Evolutionary conservation across 2,113 vertebrate species (phyloP).

Genomic region (Morone chrysops): DNA sequence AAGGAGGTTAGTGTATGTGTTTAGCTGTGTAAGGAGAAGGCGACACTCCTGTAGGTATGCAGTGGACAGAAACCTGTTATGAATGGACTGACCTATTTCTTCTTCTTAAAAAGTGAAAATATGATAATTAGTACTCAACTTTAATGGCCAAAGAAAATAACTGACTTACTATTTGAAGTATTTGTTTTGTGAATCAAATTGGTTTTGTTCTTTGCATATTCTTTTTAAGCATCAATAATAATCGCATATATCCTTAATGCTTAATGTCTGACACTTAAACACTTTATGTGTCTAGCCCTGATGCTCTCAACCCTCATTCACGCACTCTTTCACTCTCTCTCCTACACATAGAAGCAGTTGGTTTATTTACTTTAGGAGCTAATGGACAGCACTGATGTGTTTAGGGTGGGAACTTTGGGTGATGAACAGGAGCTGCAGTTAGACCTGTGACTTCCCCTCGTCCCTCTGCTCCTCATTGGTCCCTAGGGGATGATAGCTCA

Average conservation of each 20-base stretch:
- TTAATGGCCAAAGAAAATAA: slow-evolving; percentile 6
- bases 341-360: slow-evolving; percentile 8
- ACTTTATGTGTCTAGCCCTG: slow-evolving; percentile 35
- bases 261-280: slow-evolving; percentile 15
- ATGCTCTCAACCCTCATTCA: slow-evolving; percentile 14
- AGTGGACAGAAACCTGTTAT: slow-evolving; percentile 16
- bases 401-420: slow-evolving; percentile 15
- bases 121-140: neutral
- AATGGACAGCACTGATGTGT: slow-evolving; percentile 58
- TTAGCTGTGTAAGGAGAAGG: slow-evolving; percentile 28
- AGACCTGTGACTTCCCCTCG: slow-evolving; percentile 35
- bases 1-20: slow-evolving; percentile 37
- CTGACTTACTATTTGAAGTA: neutral
- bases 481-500: slow-evolving; percentile 70
- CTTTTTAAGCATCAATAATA: neutral
- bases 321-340: slow-evolving; percentile 9
- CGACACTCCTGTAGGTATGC: slow-evolving; percentile 10
- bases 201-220: neutral
- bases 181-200: neutral
- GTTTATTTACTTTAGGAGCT: slow-evolving; percentile 66
- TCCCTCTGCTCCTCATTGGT: slow-evolving; percentile 55
- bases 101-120: slow-evolving; percentile 3
- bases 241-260: neutral
- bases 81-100: neutral
- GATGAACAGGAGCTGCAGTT: slow-evolving; percentile 67